Base-by-base conservation (phyloP, 2,113 vertebrate genomes). In the Pteropus alecto region DNA sequence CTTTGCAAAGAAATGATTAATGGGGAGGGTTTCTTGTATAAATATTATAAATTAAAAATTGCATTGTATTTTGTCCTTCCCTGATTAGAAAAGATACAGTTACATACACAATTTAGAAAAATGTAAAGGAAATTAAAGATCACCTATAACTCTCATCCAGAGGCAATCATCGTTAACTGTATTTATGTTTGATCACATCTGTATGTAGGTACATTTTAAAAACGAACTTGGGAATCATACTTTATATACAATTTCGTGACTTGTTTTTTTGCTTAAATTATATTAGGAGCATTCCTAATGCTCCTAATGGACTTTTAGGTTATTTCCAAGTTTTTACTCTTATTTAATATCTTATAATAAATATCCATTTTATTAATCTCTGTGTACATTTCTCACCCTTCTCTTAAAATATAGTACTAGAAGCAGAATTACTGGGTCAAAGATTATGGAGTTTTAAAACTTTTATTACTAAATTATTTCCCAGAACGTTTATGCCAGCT, bases 301-400 rank as follows among this genome's bases (percentile, higher is more conserved):
- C 48, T 38, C 60, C 70, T 89, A 43, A 43, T 93, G 78, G 73
- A 58, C 46, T 90, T 87, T 63, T n/a, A 85, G 48, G 6, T 54
- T 92, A 38, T 90, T 76, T 79, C 28, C 11, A 73, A 68, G 4
- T 81, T 77, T 92, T 79, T 74, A 19, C 16, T 86, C 38, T 92
- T 92, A 92, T 74, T 28, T 28, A 56, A 35, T 54, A 41, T 26
- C 61, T 51, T 76, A 19, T 82, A 76, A 68, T 71, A 33, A 94
- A 65, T 86, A 92, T 70, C 16, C 12, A 33, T 85, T 85, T 78
- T 87, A 54, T 90, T 82, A 94, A 65, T 82, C 8, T 93, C 93
- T 33, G 16, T 90, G 33, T 70, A 30, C 12, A 51, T 41, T 82
- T 63, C 35, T 89, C 48, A 54, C 7, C 4, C 41, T 67, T 77